Evolutionary conservation across 2,797 vertebrate species (phyloP), one percentile per base, ranked within the genome.

Genomic region (Enteromius viviparus): DNA sequence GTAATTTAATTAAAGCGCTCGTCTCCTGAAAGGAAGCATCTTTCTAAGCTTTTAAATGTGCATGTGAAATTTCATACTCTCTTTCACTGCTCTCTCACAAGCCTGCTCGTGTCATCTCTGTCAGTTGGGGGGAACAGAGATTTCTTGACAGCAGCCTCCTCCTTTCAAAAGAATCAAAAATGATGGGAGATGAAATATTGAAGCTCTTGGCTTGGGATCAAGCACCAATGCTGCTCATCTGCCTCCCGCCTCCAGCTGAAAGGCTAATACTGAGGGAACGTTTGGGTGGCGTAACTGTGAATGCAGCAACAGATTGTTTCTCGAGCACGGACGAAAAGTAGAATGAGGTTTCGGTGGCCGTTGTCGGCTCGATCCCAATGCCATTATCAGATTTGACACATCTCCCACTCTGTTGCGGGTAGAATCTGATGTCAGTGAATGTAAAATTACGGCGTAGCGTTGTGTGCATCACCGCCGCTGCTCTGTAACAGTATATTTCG

Each of bases 1-100:
- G 70, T 83, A 74, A 85, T 84, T 83, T 80, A 85, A 86, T 89
- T 85, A 81, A 87, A 81, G 78, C 37, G 19, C 58, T 64, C 23
- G 6, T 19, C 53, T 86, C 29, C 82, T 68, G 19, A 79, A 76
- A 64, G 81, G 53, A 78, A 58, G 79, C 62, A 55, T 84, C 47
- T 86, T 80, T 82, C 76, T 80, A 80, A 66, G 77, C 80, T 83
- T 76, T 70, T 82, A 66, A 82, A 84, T 80, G 81, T 71, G 34
- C 6, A 74, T 71, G 45, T 60, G 34, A 51, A 65, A 62, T 69
- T 32, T 83, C 81, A 74, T 58, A 49, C 83, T 76, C 69, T 84
- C 69, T 64, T 78, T 75, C 72, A 7, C 74, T 51, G 8, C 58
- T 89, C 87, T 86, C 87, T 89, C 90, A 89, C 87, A 89, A 88